Evolutionary conservation across 2,797 vertebrate genomes (phyloP), one percentile per base, ranked within the genome.

Genomic region (Hybognathus amarus): DNA sequence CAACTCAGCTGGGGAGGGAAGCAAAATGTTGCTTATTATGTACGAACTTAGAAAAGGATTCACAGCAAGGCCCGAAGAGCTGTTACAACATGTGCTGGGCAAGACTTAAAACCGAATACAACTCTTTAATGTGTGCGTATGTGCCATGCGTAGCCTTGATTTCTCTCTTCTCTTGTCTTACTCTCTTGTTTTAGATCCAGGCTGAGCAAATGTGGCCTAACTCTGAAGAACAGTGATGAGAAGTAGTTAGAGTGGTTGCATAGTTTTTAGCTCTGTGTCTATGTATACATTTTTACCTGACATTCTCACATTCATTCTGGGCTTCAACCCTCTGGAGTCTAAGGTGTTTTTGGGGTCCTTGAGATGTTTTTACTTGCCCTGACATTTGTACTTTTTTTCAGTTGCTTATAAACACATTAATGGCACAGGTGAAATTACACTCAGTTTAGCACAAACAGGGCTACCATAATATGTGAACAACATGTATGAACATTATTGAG

Each of bases 11-110:
- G 88, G 90, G 89, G 87, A 86, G 84, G 47, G 69, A 86, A 82
- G 85, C 85, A 74, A 92, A 90, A 87, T 90, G 87, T 89, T 64
- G 86, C 90, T 92, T 90, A 93, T 93, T 92, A 91, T 77, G 90
- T 91, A 89, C 77, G 77, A 90, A 85, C 74, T 80, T 83, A 87
- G 79, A 77, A 82, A 89, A 82, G 74, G 87, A 75, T 81, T 83
- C 80, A 82, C 75, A 86, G 77, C 76, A 82, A 85, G 85, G 56
- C 74, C 69, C 56, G 40, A 78, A 54, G 83, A 80, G 45, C 73
- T 85, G 79, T 83, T 85, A 85, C 75, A 80, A 79, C 82, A 80
- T 85, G 81, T 79, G 81, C 40, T 77, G 70, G 42, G 78, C 79
- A 77, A 45, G 68, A 75, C 70, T 74, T 66, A 75, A 36, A 71